Evolutionary conservation across 2,888 invertebrate species (phyloP), one percentile per base, ranked within the genome.

Genomic region (Orthosia gracilis): DNA sequence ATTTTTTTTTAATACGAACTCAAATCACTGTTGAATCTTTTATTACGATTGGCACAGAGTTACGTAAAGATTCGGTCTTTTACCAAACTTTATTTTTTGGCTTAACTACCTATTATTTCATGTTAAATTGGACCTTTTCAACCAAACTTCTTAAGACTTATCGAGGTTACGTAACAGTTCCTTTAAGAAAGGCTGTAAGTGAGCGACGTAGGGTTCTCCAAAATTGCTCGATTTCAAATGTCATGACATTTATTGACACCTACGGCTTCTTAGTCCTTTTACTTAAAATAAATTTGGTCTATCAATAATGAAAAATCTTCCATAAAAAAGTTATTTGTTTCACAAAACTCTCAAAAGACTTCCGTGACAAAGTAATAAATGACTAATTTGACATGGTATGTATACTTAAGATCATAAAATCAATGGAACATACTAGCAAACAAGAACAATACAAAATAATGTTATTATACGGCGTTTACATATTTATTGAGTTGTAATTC

Each of bases 401-500:
- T 69, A 61, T 40, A 31, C 11, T 49, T 61, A 65, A n/a, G 26
- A 77, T 59, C 64, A 63, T n/a, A 68, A 55, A 71, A 59, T 47
- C 55, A 55, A 4, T 47, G n/a, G 57, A 65, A 72, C 49, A 40
- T 50, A 52, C 50, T 57, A 31, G n/a, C 15, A 61, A 80, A 54
- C 18, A 47, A 68, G 2, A 65, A 68, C 67, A 55, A 57, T n/a
- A 77, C 55, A 67, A 54, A 61, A 47, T 78, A 67, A 65, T 66
- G 7, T 69, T 63, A 80, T 65, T 68, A 64, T 40, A 57, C 45
- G 15, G 15, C 31, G 61, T 62, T 73, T 80, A 75, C 69, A 76
- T 81, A 80, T 80, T 84, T 75, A 83, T 81, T 55, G 58, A 81
- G 45, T 71, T 80, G 75, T 73, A 82, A 69, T 71, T 72, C 40